These are phyloP conservation scores for Aplocera efformata DNA, from an alignment of 2,888 invertebrate genomes.

Conservation along the genomic window DNA sequence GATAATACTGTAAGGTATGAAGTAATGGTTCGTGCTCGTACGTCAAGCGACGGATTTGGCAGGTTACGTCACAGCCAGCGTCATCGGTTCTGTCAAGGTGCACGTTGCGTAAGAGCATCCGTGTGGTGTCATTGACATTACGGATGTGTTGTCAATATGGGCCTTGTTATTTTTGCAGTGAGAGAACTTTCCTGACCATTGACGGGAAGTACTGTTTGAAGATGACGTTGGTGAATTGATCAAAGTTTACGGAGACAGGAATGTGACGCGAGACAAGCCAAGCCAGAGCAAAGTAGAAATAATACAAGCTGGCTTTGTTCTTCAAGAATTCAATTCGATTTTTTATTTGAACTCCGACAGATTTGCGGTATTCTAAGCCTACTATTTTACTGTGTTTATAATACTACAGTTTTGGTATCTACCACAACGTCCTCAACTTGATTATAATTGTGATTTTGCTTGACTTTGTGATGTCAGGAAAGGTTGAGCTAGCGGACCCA, in stretches of 20 bases:
- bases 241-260: neutral
- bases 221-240: slow-evolving; percentile 4
- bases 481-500: too few relatives aligned
- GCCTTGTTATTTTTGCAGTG: slow-evolving; percentile 52
- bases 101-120: slow-evolving; percentile 66
- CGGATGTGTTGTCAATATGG: slow-evolving; percentile 54
- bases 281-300: neutral
- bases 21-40: slow-evolving; percentile 31
- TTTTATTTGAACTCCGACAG: too few relatives aligned
- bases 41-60: slow-evolving; percentile 30
- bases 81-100: slow-evolving; percentile 72
- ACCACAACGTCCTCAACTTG: too few relatives aligned
- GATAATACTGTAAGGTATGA: neutral
- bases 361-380: too few relatives aligned
- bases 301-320: too few relatives aligned
- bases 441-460: too few relatives aligned
- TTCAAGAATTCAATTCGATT: too few relatives aligned
- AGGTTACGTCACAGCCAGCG: slow-evolving; percentile 51
- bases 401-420: too few relatives aligned
- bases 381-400: too few relatives aligned
- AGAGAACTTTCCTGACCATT: slow-evolving; percentile 28
- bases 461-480: too few relatives aligned
- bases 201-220: slow-evolving; percentile 7
- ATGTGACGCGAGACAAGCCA: neutral
- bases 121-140: slow-evolving; percentile 74